Percentiles rank a stretch among this genome's conserved stretches.
Evolutionary conservation across 1,140 invertebrate genomes (phyloP).

Genomic region (Bombus vancouverensis): DNA sequence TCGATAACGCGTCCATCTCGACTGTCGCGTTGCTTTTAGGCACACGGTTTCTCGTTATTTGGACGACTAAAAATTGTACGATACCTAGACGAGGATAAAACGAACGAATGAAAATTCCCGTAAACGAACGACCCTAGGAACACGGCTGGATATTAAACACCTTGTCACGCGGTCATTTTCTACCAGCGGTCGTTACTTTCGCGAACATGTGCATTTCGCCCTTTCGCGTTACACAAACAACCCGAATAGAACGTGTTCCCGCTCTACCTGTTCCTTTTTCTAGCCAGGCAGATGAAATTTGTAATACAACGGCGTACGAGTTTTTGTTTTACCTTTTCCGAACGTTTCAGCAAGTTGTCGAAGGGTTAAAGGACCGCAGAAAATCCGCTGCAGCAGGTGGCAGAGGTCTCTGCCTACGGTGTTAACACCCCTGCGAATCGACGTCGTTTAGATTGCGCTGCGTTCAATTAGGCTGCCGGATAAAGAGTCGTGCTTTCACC

Average conservation of each 20-base stretch:
- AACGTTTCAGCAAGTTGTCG: neutral
- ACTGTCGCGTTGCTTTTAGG: too few species aligned
- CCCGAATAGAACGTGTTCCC: neutral
- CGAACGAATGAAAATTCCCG: too few species aligned
- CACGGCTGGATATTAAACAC: too few species aligned
- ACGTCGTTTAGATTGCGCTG: conserved; percentile 72
- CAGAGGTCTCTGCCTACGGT: neutral
- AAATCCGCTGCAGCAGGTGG: conserved; percentile 58
- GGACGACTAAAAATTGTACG: neutral
- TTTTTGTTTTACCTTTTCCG: neutral
- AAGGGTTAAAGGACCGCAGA: conserved; percentile 55
- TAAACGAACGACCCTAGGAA: too few species aligned
- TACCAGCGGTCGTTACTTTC: too few species aligned
- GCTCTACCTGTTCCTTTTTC: fast-evolving
- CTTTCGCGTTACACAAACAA: neutral
- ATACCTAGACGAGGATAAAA: too few species aligned
- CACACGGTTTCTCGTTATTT: neutral
- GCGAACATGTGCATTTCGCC: too few species aligned
- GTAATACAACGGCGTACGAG: neutral
- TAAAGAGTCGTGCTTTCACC: conserved; percentile 51
- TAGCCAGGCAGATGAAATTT: neutral
- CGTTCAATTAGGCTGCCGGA: conserved; percentile 67
- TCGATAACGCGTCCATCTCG: too few species aligned
- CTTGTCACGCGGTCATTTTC: neutral
- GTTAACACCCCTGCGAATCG: conserved; percentile 60